Conservation (phyloP, 2,888 invertebrate species). For the Thysanoteuthis rhombus region DNA sequence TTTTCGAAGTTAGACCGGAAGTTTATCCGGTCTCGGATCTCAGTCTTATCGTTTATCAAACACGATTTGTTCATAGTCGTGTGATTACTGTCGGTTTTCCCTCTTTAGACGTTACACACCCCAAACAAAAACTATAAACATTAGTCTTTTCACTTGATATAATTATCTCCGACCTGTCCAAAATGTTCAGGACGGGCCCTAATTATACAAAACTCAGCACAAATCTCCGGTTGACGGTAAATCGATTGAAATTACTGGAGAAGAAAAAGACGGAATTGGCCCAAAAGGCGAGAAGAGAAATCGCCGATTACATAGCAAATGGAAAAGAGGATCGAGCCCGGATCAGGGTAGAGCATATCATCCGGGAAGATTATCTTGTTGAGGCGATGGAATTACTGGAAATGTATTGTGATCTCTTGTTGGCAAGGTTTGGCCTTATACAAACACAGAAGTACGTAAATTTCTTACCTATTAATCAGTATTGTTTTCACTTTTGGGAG, state of each 20-base stretch:
- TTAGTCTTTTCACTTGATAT: neutral
- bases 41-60: neutral
- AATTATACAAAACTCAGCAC: constrained; percentile 97
- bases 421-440: constrained; percentile 95
- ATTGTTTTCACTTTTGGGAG: neutral
- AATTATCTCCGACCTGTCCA: constrained; percentile 23
- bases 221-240: constrained; percentile 89
- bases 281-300: constrained; percentile 94
- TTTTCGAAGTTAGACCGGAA: neutral
- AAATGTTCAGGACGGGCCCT: constrained; percentile 79
- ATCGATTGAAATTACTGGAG: constrained; percentile 91
- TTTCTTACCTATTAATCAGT: neutral
- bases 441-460: constrained; percentile 70
- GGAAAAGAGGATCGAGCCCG: constrained; percentile 78
- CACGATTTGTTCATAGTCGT: neutral
- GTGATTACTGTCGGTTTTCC: neutral
- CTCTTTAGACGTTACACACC: neutral
- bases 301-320: constrained; percentile 83
- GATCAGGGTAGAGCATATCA: constrained; percentile 97
- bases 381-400: constrained; percentile 99
- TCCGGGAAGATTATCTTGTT: constrained; percentile 97
- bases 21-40: neutral
- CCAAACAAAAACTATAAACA: neutral
- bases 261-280: constrained; percentile 94
- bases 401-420: constrained; percentile 96